Evolutionary conservation across 2,888 invertebrate species (phyloP), one percentile per base, ranked within the genome.

Genomic region (Melitaea athalia): DNA sequence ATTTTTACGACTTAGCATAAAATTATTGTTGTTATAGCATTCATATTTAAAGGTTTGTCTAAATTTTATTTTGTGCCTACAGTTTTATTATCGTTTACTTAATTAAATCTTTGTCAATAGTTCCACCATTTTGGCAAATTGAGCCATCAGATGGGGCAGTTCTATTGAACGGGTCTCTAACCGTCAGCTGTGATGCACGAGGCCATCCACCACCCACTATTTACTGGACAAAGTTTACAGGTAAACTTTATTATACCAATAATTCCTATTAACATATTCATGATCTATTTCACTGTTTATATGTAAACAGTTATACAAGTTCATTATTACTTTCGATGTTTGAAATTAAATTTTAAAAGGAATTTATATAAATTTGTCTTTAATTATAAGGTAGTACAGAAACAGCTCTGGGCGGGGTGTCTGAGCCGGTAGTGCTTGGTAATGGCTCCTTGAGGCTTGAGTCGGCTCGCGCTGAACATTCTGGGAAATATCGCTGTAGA

Each of bases 401-500:
- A 75, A 89, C 91, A 5, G 81, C 89, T 1, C 70, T 92, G 67
- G 92, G 92, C 2, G 91, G 89, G 53, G 87, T 91, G 43, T 88
- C 91, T 42, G 92, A 92, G 67, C 92, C 92, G n/a, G 85, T 89
- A 11, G 89, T 92, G 17, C 83, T 92, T 74, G 93, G 93, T 60
- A 97, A 97, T 85, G 96, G 96, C 62, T 96, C 97, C 4, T 84
- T 97, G 70, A 93, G 95, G 81, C 93, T 97, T 4, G 95, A 96
- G 75, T 93, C 95, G 45, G 96, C 96, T 3, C 94, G 95, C 15
- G 94, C 96, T 8, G 95, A 95, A 82, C 95, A 96, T 85, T 97
- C 97, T 80, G 97, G 98, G 57, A 95, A 95, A 85, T 98, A 97
- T 85, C 94, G 96, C 77, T 98, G 98, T 81, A 94, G 96, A 79